Evolutionary conservation across 1,140 invertebrate species (phyloP).

Genomic region (Chironomus tepperi): DNA sequence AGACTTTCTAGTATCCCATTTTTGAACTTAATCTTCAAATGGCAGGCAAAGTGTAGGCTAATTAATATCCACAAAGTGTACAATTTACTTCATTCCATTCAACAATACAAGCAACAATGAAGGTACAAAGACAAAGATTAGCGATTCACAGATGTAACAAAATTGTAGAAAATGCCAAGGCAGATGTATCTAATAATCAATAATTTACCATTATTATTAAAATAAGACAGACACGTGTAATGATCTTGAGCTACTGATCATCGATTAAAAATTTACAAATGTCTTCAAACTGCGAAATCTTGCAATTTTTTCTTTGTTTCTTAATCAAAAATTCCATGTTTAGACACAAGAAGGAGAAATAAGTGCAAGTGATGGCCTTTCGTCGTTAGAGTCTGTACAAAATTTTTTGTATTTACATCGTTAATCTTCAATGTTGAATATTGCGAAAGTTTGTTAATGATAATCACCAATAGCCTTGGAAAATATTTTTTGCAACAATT

Average conservation of each 20-base stretch:
- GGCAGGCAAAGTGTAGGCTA: neutral
- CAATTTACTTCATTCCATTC: neutral
- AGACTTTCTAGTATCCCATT: neutral
- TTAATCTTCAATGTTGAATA: no score
- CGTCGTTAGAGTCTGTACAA: no score
- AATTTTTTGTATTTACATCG: no score
- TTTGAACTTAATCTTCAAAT: neutral
- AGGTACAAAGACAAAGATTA: neutral
- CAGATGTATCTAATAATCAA: neutral
- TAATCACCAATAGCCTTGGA: no score
- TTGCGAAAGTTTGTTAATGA: no score
- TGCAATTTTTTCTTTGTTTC: no score
- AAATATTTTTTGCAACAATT: no score
- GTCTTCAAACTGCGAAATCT: no score
- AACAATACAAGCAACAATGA: neutral
- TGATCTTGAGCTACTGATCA: neutral
- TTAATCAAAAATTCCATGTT: no score
- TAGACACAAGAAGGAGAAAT: no score
- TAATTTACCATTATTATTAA: slow-evolving; percentile 4
- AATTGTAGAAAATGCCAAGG: neutral
- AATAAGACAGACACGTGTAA: neutral
- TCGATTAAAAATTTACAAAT: no score
- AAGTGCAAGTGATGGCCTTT: no score
- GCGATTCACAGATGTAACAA: neutral
- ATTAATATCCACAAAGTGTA: neutral